Percentiles rank a stretch among this genome's conserved stretches.
phyloP scores from a whole-genome alignment of 2,797 vertebrate species.

The Cheracebus regulus region DNA sequence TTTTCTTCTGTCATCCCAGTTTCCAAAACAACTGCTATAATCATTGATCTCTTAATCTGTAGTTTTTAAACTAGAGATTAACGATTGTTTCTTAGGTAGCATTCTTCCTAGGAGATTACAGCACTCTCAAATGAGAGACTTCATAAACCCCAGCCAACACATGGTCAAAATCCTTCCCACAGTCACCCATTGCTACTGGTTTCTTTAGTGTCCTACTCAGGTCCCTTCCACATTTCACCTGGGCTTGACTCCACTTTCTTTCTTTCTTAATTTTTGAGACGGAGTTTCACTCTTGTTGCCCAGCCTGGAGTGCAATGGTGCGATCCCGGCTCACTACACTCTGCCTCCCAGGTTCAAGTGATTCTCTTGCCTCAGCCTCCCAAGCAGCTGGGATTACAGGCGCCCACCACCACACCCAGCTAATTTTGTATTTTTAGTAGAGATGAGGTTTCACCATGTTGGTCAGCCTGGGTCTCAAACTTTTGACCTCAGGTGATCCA shows the following conservation, averaged over 20 bases:
- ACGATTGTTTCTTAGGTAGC: background rate
- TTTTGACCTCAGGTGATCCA: background rate
- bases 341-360: background rate
- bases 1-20: background rate
- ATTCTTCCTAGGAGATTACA: background rate
- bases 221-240: background rate
- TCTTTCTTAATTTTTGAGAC: constrained; percentile 78
- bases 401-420: background rate
- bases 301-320: background rate
- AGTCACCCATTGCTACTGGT: background rate
- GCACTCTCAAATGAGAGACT: background rate
- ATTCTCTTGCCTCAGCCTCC: background rate
- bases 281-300: too few relatives aligned
- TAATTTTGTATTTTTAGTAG: background rate
- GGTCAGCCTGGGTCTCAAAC: background rate
- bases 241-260: constrained; percentile 85
- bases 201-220: background rate
- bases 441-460: background rate
- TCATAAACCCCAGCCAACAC: background rate
- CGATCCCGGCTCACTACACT: background rate
- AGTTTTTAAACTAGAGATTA: background rate
- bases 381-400: background rate
- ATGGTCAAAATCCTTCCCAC: background rate
- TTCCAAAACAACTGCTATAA: background rate
- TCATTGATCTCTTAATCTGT: background rate